Evolutionary conservation across 1,140 invertebrate genomes (phyloP).

Genomic region (Scaptodrosophila lebanonensis): DNA sequence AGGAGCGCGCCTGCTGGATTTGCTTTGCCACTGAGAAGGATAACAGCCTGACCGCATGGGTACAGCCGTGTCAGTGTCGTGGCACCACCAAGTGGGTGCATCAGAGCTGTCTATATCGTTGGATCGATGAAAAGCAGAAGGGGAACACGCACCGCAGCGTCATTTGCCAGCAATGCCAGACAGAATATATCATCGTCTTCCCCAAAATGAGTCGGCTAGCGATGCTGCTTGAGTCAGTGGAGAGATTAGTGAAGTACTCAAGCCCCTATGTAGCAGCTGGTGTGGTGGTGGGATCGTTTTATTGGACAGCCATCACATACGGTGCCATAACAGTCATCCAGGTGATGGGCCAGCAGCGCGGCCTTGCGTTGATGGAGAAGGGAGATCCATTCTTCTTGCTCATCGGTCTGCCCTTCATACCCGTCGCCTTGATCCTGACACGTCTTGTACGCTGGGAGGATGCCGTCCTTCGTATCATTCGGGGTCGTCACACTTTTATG

Average conservation of each 20-base stretch:
- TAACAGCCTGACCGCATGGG: conserved; percentile 91
- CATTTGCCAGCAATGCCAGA: conserved; percentile 95
- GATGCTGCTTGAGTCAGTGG: conserved; percentile 88
- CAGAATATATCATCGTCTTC: conserved; percentile 95
- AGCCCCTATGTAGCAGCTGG: conserved; percentile 95
- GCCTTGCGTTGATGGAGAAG: conserved; percentile 93
- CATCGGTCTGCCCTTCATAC: conserved; percentile 93
- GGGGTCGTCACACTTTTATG: conserved; percentile 80
- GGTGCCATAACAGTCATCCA: conserved; percentile 97
- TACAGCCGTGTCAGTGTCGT: conserved; percentile 96
- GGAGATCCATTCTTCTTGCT: conserved; percentile 93
- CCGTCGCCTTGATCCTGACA: conserved; percentile 90
- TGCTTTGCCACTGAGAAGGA: conserved; percentile 97
- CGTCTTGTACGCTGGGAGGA: conserved; percentile 98
- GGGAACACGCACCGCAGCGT: conserved; percentile 90
- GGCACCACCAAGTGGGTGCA: conserved; percentile 97
- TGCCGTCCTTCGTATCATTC: conserved; percentile 86
- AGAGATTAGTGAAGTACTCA: conserved; percentile 89
- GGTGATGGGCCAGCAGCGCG: conserved; percentile 94
- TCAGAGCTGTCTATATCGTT: conserved; percentile 95
- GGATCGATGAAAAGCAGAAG: conserved; percentile 98
- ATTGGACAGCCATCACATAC: conserved; percentile 97
- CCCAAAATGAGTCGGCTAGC: conserved; percentile 90
- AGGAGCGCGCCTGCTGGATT: conserved; percentile 90
- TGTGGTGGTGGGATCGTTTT: conserved; percentile 92